A percentile compares a stretch with the other conserved stretches of the same genome.
Conservation (phyloP, 2,797 vertebrate genomes). For the Pseudochaenichthys georgianus region DNA sequence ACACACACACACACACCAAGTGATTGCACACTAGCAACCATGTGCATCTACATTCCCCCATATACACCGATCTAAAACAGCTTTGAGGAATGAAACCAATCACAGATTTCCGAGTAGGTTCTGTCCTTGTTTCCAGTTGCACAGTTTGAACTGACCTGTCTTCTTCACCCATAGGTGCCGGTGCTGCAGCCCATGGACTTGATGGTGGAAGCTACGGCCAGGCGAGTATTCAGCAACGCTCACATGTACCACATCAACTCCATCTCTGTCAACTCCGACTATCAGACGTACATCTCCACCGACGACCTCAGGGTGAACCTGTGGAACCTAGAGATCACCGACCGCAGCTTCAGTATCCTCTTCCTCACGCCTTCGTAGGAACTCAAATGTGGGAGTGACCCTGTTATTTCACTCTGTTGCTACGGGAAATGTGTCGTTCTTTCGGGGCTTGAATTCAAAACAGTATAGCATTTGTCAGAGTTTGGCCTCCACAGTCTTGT, state of each 20-base stretch:
- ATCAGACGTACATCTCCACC: slow-evolving; percentile 96
- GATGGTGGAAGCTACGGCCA: slow-evolving; percentile 95
- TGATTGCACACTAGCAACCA: no score
- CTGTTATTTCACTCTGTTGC: not conserved
- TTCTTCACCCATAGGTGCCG: slow-evolving; percentile 87
- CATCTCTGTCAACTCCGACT: slow-evolving; percentile 97
- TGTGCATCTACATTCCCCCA: slow-evolving; percentile 3
- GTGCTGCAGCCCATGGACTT: slow-evolving; percentile 96
- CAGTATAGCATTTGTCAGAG: no score
- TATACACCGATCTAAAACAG: slow-evolving; percentile 24
- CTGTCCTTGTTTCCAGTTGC: not conserved
- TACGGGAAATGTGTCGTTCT: not conserved
- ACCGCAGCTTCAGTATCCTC: slow-evolving; percentile 98
- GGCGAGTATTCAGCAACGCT: slow-evolving; percentile 94
- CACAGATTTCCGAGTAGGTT: no score
- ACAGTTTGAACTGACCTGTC: slow-evolving; percentile 9
- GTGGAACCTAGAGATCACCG: slow-evolving; percentile 97
- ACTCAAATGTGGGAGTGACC: not conserved
- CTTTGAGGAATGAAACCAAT: slow-evolving; percentile 3
- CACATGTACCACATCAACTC: slow-evolving; percentile 99
- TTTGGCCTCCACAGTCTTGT: not conserved
- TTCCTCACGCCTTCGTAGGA: not conserved
- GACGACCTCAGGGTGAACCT: slow-evolving; percentile 97
- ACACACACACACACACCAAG: slow-evolving; percentile 10
- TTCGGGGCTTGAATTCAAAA: not conserved